phyloP scores from a whole-genome alignment of 2,113 vertebrate species.

The Passer montanus region DNA sequence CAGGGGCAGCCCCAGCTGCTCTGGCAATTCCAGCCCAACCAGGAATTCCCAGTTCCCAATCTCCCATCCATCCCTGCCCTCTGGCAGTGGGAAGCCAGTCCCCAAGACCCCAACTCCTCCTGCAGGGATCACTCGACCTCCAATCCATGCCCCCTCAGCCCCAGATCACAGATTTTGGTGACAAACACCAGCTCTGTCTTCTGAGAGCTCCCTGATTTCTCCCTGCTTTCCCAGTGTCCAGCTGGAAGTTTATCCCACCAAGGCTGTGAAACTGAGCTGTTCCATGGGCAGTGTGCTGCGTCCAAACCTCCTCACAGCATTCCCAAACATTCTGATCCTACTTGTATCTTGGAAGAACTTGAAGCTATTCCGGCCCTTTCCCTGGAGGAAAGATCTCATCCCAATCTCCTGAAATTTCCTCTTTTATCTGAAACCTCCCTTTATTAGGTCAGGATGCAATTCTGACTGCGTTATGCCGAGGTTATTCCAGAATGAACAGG shows the following conservation, averaged over 20 bases:
- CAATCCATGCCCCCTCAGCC: neutral
- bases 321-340: neutral
- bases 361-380: neutral
- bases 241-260: neutral
- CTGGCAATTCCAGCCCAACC: neutral
- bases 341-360: neutral
- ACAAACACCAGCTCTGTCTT: neutral
- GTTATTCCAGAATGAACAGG: neutral
- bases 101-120: neutral
- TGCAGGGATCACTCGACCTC: neutral
- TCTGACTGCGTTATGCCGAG: neutral
- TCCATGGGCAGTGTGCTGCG: neutral
- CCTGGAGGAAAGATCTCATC: slow-evolving; percentile 23
- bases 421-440: neutral
- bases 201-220: neutral
- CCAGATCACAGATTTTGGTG: neutral
- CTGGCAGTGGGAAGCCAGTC: neutral
- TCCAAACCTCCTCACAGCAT: slow-evolving; percentile 13
- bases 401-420: neutral
- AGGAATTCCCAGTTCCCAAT: neutral
- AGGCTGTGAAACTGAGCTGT: neutral
- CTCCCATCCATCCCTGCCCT: neutral
- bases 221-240: neutral
- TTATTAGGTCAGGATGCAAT: neutral
- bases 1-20: neutral